Percentiles rank a stretch among this genome's conserved stretches.
phyloP scores from a whole-genome alignment of 2,888 invertebrate genomes.

The Macaria notata region DNA sequence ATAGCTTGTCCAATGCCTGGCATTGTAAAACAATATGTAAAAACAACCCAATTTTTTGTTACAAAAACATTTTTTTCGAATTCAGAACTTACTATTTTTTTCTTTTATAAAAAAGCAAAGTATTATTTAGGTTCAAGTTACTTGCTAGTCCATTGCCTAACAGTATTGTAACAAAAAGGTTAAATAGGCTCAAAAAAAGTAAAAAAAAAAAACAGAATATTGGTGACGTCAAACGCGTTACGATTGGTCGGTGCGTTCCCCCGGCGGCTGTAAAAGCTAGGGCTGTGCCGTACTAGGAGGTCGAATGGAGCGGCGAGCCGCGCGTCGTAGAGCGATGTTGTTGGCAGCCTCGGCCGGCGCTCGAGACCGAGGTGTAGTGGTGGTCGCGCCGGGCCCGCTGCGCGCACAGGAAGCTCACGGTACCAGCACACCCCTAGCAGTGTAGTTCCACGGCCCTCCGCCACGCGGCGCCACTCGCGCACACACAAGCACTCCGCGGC shows the following conservation, averaged over 20 bases:
- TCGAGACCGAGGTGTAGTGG: conserved; percentile 82
- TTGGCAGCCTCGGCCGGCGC: conserved; percentile 78
- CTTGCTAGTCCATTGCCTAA: no score
- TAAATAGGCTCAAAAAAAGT: no score
- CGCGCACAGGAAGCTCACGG: conserved; percentile 79
- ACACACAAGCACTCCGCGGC: not conserved
- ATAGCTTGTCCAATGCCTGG: no score
- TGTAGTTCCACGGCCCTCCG: conserved; percentile 19
- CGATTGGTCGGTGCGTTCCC: conserved; percentile 32
- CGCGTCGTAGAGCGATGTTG: conserved; percentile 79
- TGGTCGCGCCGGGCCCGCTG: conserved; percentile 78
- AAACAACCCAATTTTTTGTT: no score
- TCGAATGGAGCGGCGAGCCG: conserved; percentile 75
- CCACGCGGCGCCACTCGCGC: not conserved
- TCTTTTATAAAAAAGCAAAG: no score
- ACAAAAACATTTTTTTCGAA: no score
- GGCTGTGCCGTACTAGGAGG: conserved; percentile 74
- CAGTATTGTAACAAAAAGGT: no score
- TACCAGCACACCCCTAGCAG: conserved; percentile 49
- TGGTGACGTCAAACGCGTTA: conserved; percentile 34
- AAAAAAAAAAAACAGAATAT: not conserved
- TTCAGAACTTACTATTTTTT: no score
- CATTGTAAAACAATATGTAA: no score
- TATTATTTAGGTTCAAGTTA: no score
- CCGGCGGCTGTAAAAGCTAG: conserved; percentile 61